Percentiles rank a stretch among this genome's conserved stretches.
Evolutionary conservation across 1,140 invertebrate genomes (phyloP).

Genomic region (Apis laboriosa): DNA sequence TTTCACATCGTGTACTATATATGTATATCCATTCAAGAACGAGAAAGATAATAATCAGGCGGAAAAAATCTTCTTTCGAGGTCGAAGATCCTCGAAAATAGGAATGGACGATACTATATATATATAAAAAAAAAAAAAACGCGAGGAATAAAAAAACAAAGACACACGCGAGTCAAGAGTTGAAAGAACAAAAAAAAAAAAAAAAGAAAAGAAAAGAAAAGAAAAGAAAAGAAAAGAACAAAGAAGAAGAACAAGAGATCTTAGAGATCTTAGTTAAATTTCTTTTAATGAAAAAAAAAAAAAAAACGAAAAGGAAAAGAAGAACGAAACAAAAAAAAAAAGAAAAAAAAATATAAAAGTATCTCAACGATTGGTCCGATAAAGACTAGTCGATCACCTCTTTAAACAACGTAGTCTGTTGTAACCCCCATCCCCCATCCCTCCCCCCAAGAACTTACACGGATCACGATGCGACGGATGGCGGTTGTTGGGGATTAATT

Average conservation of each 20-base stretch:
- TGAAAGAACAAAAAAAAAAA: background rate
- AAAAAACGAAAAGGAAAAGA: background rate
- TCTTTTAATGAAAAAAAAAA: background rate
- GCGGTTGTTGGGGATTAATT: conserved; percentile 33
- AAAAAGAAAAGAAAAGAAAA: background rate
- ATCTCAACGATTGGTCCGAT: conserved; percentile 78
- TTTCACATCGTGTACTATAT: conserved; percentile 50
- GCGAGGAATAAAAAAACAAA: background rate
- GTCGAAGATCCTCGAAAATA: background rate
- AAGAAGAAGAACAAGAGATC: background rate
- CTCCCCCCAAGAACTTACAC: conserved; percentile 55
- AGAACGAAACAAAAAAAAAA: background rate
- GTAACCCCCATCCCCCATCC: background rate
- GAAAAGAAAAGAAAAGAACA: background rate
- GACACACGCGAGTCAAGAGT: background rate
- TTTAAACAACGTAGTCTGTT: conserved; percentile 58
- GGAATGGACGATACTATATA: background rate
- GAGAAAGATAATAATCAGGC: background rate
- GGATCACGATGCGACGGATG: conserved; percentile 64
- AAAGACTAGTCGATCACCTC: conserved; percentile 78
- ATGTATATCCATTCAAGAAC: conserved; percentile 63
- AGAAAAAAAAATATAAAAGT: conserved; percentile 52
- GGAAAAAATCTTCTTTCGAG: conserved; percentile 1
- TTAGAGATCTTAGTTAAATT: background rate
- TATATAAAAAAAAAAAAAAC: background rate